These are phyloP conservation scores for Leucoma salicis DNA, from an alignment of 2,888 invertebrate species.

Conservation along the genomic window DNA sequence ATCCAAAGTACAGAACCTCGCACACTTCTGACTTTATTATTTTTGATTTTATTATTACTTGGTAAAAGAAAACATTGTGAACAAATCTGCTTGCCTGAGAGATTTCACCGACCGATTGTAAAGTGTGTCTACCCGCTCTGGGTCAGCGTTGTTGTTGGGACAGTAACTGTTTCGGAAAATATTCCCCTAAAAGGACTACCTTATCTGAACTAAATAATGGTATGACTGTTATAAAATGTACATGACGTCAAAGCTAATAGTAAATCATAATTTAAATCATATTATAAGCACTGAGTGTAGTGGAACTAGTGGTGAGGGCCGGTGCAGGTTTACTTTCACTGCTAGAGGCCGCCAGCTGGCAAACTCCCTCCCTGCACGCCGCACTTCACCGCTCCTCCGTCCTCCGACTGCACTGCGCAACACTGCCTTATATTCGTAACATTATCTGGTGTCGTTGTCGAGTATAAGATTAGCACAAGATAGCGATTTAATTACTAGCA, in stretches of 20 bases:
- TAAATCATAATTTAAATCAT: conserved; percentile 45
- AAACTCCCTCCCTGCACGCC: conserved; percentile 35
- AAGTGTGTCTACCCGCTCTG: no score
- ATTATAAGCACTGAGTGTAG: conserved; percentile 36
- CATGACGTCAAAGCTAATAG: conserved; percentile 31
- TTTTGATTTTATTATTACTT: no score
- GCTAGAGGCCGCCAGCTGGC: conserved; percentile 76
- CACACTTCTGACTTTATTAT: no score
- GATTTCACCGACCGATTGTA: no score
- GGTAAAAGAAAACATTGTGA: no score
- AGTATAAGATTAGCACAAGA: conserved; percentile 33
- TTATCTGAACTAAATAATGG: conserved; percentile 21
- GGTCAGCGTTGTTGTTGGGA: no score
- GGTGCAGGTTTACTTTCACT: conserved; percentile 75
- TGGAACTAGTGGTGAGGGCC: conserved; percentile 47
- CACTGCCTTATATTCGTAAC: conserved; percentile 62
- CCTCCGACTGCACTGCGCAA: conserved; percentile 56
- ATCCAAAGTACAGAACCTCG: no score
- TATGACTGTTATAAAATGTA: conserved; percentile 24
- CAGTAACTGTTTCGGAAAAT: no score
- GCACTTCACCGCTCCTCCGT: conserved; percentile 30
- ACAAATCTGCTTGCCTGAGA: no score
- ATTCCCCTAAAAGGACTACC: no score
- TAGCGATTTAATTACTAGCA: conserved; percentile 29
- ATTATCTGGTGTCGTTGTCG: conserved; percentile 38